Evolutionary conservation across 2,888 invertebrate species (phyloP), one percentile per base, ranked within the genome.

Genomic region (Drosophila merina): DNA sequence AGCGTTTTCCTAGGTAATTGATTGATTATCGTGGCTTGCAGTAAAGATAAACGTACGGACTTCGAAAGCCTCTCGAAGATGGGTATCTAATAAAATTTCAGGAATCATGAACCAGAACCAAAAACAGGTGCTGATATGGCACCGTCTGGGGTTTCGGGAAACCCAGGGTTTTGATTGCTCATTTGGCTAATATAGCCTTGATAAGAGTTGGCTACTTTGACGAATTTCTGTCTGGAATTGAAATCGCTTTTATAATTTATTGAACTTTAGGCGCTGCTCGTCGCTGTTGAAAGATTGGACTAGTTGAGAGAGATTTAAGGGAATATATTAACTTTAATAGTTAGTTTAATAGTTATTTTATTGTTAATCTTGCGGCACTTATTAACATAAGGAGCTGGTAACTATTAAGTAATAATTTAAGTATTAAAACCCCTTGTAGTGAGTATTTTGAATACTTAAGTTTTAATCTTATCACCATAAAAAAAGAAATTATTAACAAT

Each of bases 161-260:
- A 52, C 10, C 68, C 38, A 14, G 12, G 36, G 25, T 44, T 66
- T 63, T 38, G 36, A 64, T 64, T 64, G 55, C 68, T 63, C 36
- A 52, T 38, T 66, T 31, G 9, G 14, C 1, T 38, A n/a, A 1
- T 38, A 45, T 31, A 52, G 31, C 8, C 25, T 5, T 20, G 63
- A 51, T 63, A 31, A 63, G 51, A 10, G 8, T 4, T 25, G 9
- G 20, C 5, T 10, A 6, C 12, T 60, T 59, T 30, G 8, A 36
- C n/a, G n/a, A 36, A 36, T n/a, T n/a, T 36, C 6, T 5, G 9
- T n/a, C 36, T n/a, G 28, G 28, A 28, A 28, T 6, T 28, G 1
- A 36, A 36, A 36, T 1, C n/a, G 36, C 36, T 36, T 5, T 6
- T 6, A 28, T 28, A 28, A 28, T 28, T 6, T 28, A 28, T 28